Evolutionary conservation across 2,888 invertebrate species (phyloP).

Genomic region (Oxyteleia sp.): DNA sequence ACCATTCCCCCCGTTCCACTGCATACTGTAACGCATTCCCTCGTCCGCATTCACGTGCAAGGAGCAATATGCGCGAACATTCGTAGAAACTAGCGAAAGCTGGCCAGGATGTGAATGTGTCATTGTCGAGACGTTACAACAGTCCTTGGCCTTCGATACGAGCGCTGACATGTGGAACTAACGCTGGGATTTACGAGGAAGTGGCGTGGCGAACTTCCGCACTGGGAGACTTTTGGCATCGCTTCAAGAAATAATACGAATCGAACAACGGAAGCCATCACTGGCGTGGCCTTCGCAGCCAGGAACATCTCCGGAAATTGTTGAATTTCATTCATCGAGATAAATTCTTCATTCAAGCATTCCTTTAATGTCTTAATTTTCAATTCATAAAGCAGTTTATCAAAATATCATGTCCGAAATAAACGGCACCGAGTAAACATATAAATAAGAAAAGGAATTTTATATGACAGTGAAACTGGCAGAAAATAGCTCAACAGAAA

Average conservation of each 20-base stretch:
- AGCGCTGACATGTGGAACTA: slow-evolving; percentile 14
- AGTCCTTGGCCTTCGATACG: slow-evolving; percentile 40
- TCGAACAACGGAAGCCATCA: slow-evolving; percentile 15
- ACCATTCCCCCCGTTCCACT: not conserved
- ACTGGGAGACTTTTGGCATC: slow-evolving; percentile 30
- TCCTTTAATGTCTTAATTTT: slow-evolving; percentile 1
- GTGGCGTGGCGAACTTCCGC: slow-evolving; percentile 10
- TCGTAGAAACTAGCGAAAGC: slow-evolving; percentile 13
- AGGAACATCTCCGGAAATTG: not conserved
- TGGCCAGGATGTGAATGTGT: slow-evolving; percentile 33
- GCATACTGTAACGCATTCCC: not conserved
- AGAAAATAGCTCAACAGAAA: no score
- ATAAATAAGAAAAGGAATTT: no score
- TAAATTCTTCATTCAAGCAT: not conserved
- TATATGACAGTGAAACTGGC: no score
- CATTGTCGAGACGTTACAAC: slow-evolving; percentile 13
- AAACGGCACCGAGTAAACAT: no score
- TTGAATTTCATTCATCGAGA: slow-evolving; percentile 8
- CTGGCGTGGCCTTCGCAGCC: not conserved
- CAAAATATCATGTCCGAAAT: no score
- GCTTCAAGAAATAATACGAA: slow-evolving; percentile 41
- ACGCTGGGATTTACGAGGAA: slow-evolving; percentile 12
- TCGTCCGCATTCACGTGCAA: not conserved
- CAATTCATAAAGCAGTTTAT: no score
- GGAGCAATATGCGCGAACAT: not conserved